Conservation (phyloP, 2,113 vertebrate genomes). For the Amblyopsis rosae region DNA sequence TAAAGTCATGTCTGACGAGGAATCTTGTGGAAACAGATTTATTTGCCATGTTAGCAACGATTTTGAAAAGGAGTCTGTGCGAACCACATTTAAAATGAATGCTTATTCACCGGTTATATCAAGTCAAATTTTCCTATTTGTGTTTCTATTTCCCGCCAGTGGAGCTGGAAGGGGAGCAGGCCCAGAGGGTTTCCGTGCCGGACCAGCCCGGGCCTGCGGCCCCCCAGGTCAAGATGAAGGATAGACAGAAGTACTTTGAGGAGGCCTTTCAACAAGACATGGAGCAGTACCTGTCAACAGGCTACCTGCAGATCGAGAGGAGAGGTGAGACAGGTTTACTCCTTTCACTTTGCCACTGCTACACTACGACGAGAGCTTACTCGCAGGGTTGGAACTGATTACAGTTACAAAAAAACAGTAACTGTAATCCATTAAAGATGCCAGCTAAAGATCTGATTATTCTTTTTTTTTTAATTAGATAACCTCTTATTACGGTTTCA, state of each 20-base stretch:
- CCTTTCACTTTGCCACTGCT: too few species aligned
- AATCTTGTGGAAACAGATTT: too few species aligned
- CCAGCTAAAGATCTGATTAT: too few species aligned
- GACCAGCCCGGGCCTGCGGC: conserved; percentile 81
- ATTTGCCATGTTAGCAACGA: too few species aligned
- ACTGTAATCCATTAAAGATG: too few species aligned
- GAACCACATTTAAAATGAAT: neutral
- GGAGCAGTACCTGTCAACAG: conserved; percentile 96
- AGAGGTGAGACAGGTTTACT: conserved; percentile 80
- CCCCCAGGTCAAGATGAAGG: conserved; percentile 87
- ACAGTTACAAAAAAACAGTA: too few species aligned
- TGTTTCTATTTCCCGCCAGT: conserved; percentile 67
- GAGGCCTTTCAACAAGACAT: conserved; percentile 98
- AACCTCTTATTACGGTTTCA: too few species aligned
- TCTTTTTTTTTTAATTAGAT: too few species aligned
- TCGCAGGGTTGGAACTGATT: too few species aligned
- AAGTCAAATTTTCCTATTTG: neutral
- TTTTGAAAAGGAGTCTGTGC: too few species aligned
- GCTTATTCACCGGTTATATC: neutral
- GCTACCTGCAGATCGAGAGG: conserved; percentile 94
- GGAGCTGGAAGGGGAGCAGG: conserved; percentile 87
- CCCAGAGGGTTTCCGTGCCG: conserved; percentile 84
- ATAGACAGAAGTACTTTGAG: conserved; percentile 96
- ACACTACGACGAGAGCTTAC: too few species aligned
- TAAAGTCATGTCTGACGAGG: too few species aligned